Evolutionary conservation across 2,113 vertebrate genomes (phyloP).

Genomic region (Cochlearius cochlearius): DNA sequence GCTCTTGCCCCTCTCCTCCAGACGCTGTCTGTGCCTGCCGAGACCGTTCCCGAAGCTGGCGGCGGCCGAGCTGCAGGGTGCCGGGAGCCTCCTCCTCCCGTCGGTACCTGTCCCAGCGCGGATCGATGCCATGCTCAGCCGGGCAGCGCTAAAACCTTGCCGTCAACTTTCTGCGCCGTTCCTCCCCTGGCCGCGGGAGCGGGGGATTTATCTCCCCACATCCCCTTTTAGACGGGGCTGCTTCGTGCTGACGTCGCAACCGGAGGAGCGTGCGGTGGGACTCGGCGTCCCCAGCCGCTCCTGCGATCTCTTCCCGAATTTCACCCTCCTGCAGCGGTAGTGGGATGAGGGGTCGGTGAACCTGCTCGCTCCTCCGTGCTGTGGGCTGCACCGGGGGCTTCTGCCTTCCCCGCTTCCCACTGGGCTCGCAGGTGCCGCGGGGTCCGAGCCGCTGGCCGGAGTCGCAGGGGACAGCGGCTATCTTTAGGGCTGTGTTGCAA

Average conservation of each 20-base stretch:
- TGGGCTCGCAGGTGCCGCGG: not conserved
- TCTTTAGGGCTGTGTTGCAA: slow-evolving; percentile 36
- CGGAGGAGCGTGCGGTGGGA: not conserved
- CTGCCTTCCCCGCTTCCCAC: not conserved
- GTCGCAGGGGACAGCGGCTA: not conserved
- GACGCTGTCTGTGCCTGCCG: fast-evolving
- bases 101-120: not conserved
- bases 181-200: fast-evolving
- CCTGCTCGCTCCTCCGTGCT: fast-evolving
- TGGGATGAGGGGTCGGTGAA: not conserved
- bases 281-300: fast-evolving
- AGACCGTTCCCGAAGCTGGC: not conserved
- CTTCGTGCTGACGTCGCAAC: not conserved
- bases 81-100: not conserved
- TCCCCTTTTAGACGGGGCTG: not conserved
- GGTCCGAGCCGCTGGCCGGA: not conserved
- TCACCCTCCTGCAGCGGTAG: fast-evolving
- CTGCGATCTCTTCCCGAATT: not conserved
- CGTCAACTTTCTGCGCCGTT: not conserved
- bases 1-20: not conserved
- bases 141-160: not conserved
- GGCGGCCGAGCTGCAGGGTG: not conserved
- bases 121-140: not conserved
- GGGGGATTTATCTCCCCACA: not conserved
- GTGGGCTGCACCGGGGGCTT: not conserved